A percentile compares a stretch with the other conserved stretches of the same genome.
phyloP scores from a whole-genome alignment of 2,888 invertebrate genomes.

The Pocota personata region DNA sequence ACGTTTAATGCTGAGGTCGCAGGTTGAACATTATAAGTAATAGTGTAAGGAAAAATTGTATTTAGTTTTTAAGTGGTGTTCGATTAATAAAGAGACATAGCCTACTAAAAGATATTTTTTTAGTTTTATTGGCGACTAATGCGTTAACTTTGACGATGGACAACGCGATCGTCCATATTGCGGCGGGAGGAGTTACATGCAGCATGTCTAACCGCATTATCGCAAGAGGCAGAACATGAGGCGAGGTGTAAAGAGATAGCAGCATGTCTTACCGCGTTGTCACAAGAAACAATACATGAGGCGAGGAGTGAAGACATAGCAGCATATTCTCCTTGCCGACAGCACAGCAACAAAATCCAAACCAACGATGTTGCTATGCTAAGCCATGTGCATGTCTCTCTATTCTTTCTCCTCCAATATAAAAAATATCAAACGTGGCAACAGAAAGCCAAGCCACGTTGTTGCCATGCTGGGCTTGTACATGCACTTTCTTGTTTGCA shows the following conservation, averaged over 20 bases:
- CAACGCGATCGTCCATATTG: background rate
- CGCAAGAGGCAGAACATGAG: background rate
- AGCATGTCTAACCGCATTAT: background rate
- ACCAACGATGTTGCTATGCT: constrained; percentile 1
- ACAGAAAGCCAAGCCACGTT: background rate
- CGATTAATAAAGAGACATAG: no score
- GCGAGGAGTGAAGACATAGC: background rate
- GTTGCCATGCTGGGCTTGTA: background rate
- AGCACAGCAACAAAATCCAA: background rate
- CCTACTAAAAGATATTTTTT: no score
- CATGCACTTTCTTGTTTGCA: background rate
- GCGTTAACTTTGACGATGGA: background rate
- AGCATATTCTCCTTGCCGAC: background rate
- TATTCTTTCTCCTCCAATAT: background rate
- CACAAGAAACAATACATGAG: background rate
- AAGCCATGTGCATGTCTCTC: background rate
- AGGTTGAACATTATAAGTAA: no score
- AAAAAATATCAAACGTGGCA: background rate
- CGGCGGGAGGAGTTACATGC: background rate
- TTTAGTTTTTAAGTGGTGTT: no score
- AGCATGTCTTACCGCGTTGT: background rate
- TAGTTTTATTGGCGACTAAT: no score
- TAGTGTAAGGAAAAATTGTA: no score
- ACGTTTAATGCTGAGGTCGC: no score
- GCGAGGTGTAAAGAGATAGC: background rate